These are phyloP conservation scores for Pseudochaenichthys georgianus DNA, from an alignment of 2,797 vertebrate species.

Conservation along the genomic window DNA sequence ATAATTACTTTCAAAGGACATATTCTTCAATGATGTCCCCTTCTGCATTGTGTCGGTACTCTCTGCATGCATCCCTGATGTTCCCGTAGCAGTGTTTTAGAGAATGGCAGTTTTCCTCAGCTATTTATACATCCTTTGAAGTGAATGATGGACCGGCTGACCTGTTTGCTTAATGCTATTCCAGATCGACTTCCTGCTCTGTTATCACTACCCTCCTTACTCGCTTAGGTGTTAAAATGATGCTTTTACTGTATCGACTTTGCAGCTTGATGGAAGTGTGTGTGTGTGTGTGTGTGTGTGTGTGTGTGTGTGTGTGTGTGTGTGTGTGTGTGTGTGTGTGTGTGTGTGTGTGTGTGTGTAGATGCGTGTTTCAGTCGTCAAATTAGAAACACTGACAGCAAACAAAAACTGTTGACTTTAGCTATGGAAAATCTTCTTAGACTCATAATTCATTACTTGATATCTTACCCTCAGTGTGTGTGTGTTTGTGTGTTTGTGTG, in stretches of 20 bases:
- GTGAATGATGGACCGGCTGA: neutral
- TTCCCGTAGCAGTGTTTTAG: neutral
- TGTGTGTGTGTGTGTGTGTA: slow-evolving; percentile 14
- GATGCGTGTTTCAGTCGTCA: slow-evolving; percentile 18
- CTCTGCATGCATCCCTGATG: neutral
- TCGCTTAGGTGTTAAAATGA: slow-evolving; percentile 26
- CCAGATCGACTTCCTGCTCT: slow-evolving; percentile 5
- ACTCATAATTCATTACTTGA: slow-evolving; percentile 43
- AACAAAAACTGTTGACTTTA: slow-evolving; percentile 34
- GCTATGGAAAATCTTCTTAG: slow-evolving; percentile 23
- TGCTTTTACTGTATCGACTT: slow-evolving; percentile 29
- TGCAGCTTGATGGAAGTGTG: slow-evolving; percentile 15
- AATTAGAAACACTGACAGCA: slow-evolving; percentile 30
- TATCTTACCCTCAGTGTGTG: slow-evolving; percentile 13
- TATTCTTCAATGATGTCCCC: neutral
- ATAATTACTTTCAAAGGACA: no score
- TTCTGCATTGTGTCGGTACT: neutral
- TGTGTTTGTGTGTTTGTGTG: slow-evolving; percentile 20
- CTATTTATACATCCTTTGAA: no score
- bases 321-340: slow-evolving; percentile 25
- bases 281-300: slow-evolving; percentile 16
- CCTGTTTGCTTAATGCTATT: slow-evolving; percentile 7
- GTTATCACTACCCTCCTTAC: neutral
- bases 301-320: slow-evolving; percentile 24
- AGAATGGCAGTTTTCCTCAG: neutral